These are phyloP conservation scores for Heliconius himera DNA, from an alignment of 1,140 invertebrate species.

Conservation along the genomic window DNA sequence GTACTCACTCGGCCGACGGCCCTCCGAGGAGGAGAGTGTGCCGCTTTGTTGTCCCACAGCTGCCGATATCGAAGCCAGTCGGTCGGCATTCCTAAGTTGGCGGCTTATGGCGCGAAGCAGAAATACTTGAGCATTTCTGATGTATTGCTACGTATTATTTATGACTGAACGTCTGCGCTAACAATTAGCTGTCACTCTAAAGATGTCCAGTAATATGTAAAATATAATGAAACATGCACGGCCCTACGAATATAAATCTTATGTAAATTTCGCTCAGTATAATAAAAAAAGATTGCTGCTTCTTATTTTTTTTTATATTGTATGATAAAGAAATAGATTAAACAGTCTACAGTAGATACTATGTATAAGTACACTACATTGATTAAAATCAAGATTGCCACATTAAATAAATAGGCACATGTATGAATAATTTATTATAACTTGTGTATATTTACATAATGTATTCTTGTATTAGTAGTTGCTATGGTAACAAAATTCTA, in stretches of 20 bases:
- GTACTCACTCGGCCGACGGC: slow-evolving; percentile 57
- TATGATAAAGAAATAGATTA: not conserved
- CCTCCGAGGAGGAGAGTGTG: slow-evolving; percentile 42
- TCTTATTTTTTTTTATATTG: not conserved
- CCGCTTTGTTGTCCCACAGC: slow-evolving; percentile 56
- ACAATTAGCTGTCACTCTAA: slow-evolving; percentile 44
- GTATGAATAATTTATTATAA: slow-evolving; percentile 9
- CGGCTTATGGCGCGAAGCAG: slow-evolving; percentile 73
- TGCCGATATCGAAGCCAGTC: slow-evolving; percentile 65
- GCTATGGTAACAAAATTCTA: slow-evolving; percentile 8
- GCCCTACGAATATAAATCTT: not conserved
- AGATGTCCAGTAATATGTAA: slow-evolving; percentile 7
- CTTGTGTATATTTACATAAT: slow-evolving; percentile 1
- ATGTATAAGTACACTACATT: not conserved
- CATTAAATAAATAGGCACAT: not conserved
- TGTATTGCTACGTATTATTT: slow-evolving; percentile 71
- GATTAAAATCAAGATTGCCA: slow-evolving; percentile 5
- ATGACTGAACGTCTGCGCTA: slow-evolving; percentile 52
- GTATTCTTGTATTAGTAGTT: not conserved
- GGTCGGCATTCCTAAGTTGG: slow-evolving; percentile 70
- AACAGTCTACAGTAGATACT: not conserved
- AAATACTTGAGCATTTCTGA: slow-evolving; percentile 73
- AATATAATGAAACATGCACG: slow-evolving; percentile 18
- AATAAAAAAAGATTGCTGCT: not conserved
- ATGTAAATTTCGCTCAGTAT: slow-evolving; percentile 1